Evolutionary conservation across 2,797 vertebrate species (phyloP), one percentile per base, ranked within the genome.

Genomic region (Sebastes minor): DNA sequence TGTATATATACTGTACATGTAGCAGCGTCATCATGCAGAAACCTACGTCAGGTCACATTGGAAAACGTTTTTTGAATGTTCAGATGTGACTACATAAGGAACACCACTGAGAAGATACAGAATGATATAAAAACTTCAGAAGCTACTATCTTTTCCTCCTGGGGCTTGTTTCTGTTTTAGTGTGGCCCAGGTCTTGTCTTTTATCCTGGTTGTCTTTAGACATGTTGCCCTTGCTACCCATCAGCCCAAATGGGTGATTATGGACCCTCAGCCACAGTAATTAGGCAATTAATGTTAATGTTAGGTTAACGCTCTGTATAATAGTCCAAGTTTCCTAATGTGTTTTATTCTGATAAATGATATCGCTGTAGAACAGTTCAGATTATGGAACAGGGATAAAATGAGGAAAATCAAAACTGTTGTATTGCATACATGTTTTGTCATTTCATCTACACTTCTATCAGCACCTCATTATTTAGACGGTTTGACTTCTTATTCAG

Each of bases 201-300:
- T 23, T n/a, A 66, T 10, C 33, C 55, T 53, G 49, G 9, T n/a
- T 53, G 8, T 9, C 49, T 53, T 53, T n/a, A 53, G 49, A 53
- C 55, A 35, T 53, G 49, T 52, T n/a, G 22, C 61, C 57, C 71
- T 46, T 55, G 52, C 55, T 59, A 8, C 63, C 33, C 68, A 68
- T 77, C 72, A 80, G 67, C 62, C 63, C 63, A 80, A 74, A 71
- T 28, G 27, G 22, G 27, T 72, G 3, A 25, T 80, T 75, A 77
- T 33, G 33, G 68, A 27, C 27, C 57, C 20, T 60, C 53, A 13
- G 32, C 61, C 23, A 9, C 72, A 53, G 35, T 78, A 75, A 86
- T 88, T 73, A 80, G 60, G 13, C n/a, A 33, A 57, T 84, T 81
- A 73, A 81, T 77, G 85, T 73, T 77, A 81, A 88, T 83, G 82